Base-by-base conservation (phyloP, 2,113 vertebrate genomes). In the Mus pahari region DNA sequence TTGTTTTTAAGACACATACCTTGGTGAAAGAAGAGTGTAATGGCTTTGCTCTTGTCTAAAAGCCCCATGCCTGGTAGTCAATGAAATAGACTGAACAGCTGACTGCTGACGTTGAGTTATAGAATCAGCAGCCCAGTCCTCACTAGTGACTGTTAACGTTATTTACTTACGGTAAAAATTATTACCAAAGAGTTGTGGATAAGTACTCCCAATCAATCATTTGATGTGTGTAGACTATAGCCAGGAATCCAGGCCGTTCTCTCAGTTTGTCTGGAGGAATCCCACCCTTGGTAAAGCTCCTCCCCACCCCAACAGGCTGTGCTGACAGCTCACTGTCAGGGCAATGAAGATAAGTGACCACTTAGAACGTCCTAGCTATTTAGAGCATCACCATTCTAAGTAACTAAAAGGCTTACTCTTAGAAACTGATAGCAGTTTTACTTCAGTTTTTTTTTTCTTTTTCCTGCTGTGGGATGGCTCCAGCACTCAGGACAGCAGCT, bases 331-430 rank as follows among this genome's bases (percentile, higher is more conserved):
- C 17, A 22, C 12, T 58, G 91, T 89, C 71, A n/a, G 7, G 45
- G 53, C 24, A 94, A 95, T 89, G 91, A 94, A 96, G 96, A 94
- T 58, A 96, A 97, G 90, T 89, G 62, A 66, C 86, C 73, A 42
- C 86, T 92, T 96, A 92, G 77, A 90, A 87, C 33, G 62, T 48
- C 66, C 77, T 42, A 58, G 91, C 62, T 89, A 73, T 87, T 89
- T 90, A 96, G 55, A 86, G 81, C 45, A 78, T 68, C 75, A 53
- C 86, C 71, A 50, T 89, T 95, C 92, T 91, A 90, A 95, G 91
- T 91, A 95, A 95, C 94, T 82, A 86, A 94, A 90, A 87, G 33
- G 90, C 92, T 97, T 94, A 92, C 79, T 50, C 70, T 94, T 93
- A 86, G 91, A 97, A 96, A 79, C 87, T 79, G 94, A 17, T 0